A percentile compares a stretch with the other conserved stretches of the same genome.
Evolutionary conservation across 2,888 invertebrate genomes (phyloP).

Genomic region (Cephus nigrinus): DNA sequence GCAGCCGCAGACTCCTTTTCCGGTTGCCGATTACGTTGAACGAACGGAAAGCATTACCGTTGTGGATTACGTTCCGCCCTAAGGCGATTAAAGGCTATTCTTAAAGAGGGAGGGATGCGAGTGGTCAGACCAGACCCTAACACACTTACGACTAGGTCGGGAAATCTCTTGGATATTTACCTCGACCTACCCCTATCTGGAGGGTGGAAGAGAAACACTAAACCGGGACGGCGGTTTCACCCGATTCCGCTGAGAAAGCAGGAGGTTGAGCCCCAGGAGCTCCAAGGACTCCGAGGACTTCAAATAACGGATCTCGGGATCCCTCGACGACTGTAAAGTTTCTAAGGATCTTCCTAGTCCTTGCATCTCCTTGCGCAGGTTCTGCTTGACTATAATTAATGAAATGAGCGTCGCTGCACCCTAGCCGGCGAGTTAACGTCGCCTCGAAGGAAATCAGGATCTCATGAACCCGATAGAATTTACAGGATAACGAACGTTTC

Average conservation of each 20-base stretch:
- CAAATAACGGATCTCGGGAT: background rate
- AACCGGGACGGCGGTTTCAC: background rate
- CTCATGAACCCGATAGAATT: background rate
- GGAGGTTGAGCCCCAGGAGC: background rate
- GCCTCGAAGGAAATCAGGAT: background rate
- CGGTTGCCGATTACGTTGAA: background rate
- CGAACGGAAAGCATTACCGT: background rate
- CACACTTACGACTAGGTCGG: background rate
- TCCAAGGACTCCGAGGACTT: background rate
- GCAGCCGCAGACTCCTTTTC: background rate
- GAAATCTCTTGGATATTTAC: background rate
- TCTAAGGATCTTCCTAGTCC: background rate
- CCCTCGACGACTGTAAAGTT: background rate
- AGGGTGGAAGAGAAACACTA: background rate
- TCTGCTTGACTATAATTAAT: background rate
- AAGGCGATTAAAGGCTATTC: background rate
- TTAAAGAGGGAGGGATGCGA: background rate
- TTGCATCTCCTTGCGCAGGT: background rate
- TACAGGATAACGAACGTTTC: background rate
- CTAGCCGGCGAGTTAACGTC: background rate
- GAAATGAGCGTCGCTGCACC: background rate
- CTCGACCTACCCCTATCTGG: background rate
- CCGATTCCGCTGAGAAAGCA: background rate
- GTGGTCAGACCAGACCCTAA: background rate
- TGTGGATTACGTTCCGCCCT: background rate